Evolutionary conservation across 2,888 invertebrate genomes (phyloP).

Genomic region (Orchesellides sinensis): DNA sequence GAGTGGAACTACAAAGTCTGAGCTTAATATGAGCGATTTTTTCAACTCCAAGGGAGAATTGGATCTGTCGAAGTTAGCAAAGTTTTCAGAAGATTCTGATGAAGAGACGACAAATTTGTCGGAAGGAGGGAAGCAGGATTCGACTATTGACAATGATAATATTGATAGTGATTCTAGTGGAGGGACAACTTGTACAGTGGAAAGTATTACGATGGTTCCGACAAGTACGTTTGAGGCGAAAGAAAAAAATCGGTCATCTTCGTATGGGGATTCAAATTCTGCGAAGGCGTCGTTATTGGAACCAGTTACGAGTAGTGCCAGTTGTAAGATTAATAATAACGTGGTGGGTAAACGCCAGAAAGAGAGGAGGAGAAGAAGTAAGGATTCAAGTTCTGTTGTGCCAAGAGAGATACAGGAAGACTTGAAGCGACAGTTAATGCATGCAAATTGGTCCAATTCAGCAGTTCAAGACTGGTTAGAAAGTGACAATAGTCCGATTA

Average conservation of each 20-base stretch:
- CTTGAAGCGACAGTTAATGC: conserved; percentile 20
- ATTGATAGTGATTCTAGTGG: conserved; percentile 19
- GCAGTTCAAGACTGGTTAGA: conserved; percentile 29
- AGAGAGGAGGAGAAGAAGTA: no score
- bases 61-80: conserved; percentile 58
- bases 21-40: conserved; percentile 62
- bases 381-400: not conserved
- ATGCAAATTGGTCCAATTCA: conserved; percentile 38
- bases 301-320: no score
- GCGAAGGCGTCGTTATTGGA: no score
- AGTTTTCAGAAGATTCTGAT: conserved; percentile 41
- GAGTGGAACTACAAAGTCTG: not conserved
- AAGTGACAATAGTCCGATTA: conserved; percentile 1
- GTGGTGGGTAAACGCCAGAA: no score
- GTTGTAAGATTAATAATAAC: no score
- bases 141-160: conserved; percentile 34
- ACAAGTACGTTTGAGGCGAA: not conserved
- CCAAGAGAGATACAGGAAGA: conserved; percentile 38
- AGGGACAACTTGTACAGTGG: conserved; percentile 14
- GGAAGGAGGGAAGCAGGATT: not conserved
- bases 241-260: not conserved
- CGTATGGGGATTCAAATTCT: no score
- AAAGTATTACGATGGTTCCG: conserved; percentile 27
- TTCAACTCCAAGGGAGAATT: conserved; percentile 69
- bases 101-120: not conserved